Evolutionary conservation across 2,888 invertebrate genomes (phyloP).

Genomic region (Zhengitettix transpicula): DNA sequence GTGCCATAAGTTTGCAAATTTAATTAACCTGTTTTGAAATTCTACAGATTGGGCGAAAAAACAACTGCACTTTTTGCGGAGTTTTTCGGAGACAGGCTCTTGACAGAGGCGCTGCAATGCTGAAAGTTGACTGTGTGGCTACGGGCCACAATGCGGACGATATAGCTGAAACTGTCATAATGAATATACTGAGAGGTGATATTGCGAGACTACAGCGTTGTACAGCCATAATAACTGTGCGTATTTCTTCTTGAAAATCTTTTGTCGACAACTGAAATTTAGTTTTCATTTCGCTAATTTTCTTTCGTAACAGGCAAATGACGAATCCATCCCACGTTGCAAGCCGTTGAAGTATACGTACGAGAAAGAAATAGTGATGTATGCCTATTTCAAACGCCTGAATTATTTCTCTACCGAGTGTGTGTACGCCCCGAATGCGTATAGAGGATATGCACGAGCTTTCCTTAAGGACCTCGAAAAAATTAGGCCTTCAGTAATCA

Average conservation of each 20-base stretch:
- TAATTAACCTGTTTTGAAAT: background rate
- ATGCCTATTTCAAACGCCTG: constrained; percentile 89
- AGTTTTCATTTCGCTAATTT: background rate
- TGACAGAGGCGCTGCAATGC: constrained; percentile 79
- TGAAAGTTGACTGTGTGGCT: constrained; percentile 83
- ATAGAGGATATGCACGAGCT: constrained; percentile 79
- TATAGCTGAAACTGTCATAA: constrained; percentile 93
- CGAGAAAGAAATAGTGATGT: constrained; percentile 99
- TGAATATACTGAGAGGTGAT: constrained; percentile 95
- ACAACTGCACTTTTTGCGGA: constrained; percentile 94
- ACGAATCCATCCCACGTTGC: constrained; percentile 74
- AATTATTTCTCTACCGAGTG: constrained; percentile 99
- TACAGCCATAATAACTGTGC: constrained; percentile 74
- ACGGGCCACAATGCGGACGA: constrained; percentile 97
- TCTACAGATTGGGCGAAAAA: constrained; percentile 58
- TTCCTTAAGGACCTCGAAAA: constrained; percentile 90
- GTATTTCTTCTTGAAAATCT: background rate
- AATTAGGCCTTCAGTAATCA: constrained; percentile 76
- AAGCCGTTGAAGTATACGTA: constrained; percentile 95
- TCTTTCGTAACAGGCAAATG: constrained; percentile 40
- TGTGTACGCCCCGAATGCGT: constrained; percentile 95
- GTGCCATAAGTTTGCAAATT: background rate
- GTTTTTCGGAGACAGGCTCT: constrained; percentile 91
- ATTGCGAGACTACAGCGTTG: constrained; percentile 84
- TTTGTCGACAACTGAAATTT: background rate